Percentiles rank a stretch among this genome's conserved stretches.
Evolutionary conservation across 2,797 vertebrate species (phyloP).

Genomic region (Nyctibius grandis): DNA sequence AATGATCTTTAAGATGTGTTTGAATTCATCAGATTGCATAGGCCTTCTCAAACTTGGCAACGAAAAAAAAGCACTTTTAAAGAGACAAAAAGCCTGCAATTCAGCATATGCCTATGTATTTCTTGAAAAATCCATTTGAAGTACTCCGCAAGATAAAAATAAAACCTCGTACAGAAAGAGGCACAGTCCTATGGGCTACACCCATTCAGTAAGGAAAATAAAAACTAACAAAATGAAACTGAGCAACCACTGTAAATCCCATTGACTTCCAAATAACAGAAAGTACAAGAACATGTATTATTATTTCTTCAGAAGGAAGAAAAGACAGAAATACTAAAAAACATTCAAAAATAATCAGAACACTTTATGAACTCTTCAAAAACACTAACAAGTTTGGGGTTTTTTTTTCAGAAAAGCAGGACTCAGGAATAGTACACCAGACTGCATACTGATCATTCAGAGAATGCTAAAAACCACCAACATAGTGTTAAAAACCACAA

Average conservation of each 20-base stretch:
- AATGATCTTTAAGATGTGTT: background rate
- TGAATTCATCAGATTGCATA: background rate
- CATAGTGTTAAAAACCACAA: background rate
- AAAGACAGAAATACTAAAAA: background rate
- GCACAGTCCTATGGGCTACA: background rate
- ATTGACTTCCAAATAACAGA: background rate
- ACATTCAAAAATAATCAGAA: background rate
- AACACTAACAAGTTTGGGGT: background rate
- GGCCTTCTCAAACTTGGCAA: background rate
- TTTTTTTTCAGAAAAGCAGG: background rate
- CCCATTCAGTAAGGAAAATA: background rate
- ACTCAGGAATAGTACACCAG: background rate
- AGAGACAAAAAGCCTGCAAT: background rate
- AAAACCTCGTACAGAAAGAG: background rate
- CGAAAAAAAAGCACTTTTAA: background rate
- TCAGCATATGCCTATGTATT: background rate
- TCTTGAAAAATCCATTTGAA: background rate
- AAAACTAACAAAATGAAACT: background rate
- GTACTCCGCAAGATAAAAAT: background rate
- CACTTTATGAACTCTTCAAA: background rate
- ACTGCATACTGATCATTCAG: background rate
- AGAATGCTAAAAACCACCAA: background rate
- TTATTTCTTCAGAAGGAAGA: background rate
- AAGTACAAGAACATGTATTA: background rate
- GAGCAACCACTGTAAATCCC: background rate